Percentiles rank a stretch among this genome's conserved stretches.
Conservation (phyloP, 2,888 invertebrate species). For the Gibbula magus region DNA sequence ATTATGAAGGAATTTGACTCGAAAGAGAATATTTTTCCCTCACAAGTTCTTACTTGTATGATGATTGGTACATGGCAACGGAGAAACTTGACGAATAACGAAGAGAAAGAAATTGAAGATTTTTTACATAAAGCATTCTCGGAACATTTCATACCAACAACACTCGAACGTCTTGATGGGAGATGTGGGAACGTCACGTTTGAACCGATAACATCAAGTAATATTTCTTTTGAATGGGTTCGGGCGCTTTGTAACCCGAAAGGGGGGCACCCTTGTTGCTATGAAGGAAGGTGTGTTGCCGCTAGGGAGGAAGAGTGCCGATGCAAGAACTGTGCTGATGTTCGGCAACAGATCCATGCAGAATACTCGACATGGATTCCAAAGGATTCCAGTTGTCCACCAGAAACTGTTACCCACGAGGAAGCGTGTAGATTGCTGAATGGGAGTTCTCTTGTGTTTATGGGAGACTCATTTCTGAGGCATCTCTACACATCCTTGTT, state of each 20-base stretch:
- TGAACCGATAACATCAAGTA: background rate
- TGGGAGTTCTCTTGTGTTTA: background rate
- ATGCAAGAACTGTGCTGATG: too few species aligned
- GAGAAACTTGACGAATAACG: background rate
- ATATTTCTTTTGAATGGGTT: background rate
- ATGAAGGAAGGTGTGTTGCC: background rate
- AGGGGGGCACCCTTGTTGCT: conserved; percentile 9
- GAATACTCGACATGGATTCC: too few species aligned
- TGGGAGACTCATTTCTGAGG: conserved; percentile 14
- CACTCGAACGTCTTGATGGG: conserved; percentile 1
- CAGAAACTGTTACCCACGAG: background rate
- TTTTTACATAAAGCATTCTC: background rate
- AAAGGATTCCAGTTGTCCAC: too few species aligned
- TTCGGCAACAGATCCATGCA: too few species aligned
- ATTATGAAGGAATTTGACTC: too few species aligned
- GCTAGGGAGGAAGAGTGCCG: too few species aligned
- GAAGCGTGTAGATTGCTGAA: conserved; percentile 4
- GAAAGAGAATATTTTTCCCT: too few species aligned
- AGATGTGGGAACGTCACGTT: conserved; percentile 23
- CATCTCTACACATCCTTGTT: conserved; percentile 18
- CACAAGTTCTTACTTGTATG: too few species aligned
- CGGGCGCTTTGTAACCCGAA: conserved; percentile 10
- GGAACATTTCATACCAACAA: background rate
- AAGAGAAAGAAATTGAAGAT: background rate
- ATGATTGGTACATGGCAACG: too few species aligned